Conservation (phyloP, 2,888 invertebrate genomes). For the Volucella inflata region DNA sequence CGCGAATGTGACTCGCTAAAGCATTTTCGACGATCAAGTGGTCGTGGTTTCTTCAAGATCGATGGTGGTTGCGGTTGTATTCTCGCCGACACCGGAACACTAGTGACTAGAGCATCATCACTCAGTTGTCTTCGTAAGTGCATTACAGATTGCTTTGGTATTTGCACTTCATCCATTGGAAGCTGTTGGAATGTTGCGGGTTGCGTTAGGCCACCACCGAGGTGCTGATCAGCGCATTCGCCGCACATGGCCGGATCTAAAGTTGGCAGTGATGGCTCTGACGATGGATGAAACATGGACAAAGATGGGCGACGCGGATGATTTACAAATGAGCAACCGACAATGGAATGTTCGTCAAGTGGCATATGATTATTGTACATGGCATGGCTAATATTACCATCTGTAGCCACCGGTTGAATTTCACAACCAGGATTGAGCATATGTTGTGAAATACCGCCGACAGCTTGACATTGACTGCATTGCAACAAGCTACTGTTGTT, state of each 20-base stretch:
- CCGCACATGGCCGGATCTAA: slow-evolving; percentile 82
- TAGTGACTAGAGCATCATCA: slow-evolving; percentile 81
- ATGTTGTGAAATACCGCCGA: slow-evolving; percentile 24
- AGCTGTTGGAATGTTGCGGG: slow-evolving; percentile 74
- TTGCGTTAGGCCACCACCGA: slow-evolving; percentile 80
- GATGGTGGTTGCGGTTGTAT: slow-evolving; percentile 81
- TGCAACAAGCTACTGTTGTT: slow-evolving; percentile 42
- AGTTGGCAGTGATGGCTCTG: slow-evolving; percentile 82
- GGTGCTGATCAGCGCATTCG: slow-evolving; percentile 83
- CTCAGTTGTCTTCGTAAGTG: slow-evolving; percentile 81
- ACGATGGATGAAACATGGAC: slow-evolving; percentile 81
- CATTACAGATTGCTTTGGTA: slow-evolving; percentile 81
- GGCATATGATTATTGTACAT: slow-evolving; percentile 46
- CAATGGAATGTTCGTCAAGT: slow-evolving; percentile 37
- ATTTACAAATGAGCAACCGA: slow-evolving; percentile 32
- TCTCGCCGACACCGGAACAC: slow-evolving; percentile 81
- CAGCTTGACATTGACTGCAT: slow-evolving; percentile 51
- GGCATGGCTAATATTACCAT: slow-evolving; percentile 45
- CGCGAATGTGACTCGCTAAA: slow-evolving; percentile 82
- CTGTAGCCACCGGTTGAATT: slow-evolving; percentile 46
- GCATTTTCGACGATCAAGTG: slow-evolving; percentile 80
- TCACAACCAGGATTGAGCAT: slow-evolving; percentile 71
- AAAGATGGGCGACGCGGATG: slow-evolving; percentile 80
- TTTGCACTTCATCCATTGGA: slow-evolving; percentile 80
- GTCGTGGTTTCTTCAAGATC: slow-evolving; percentile 81